A percentile compares a stretch with the other conserved stretches of the same genome.
Conservation (phyloP, 2,797 vertebrate genomes). For the Argya squamiceps region DNA sequence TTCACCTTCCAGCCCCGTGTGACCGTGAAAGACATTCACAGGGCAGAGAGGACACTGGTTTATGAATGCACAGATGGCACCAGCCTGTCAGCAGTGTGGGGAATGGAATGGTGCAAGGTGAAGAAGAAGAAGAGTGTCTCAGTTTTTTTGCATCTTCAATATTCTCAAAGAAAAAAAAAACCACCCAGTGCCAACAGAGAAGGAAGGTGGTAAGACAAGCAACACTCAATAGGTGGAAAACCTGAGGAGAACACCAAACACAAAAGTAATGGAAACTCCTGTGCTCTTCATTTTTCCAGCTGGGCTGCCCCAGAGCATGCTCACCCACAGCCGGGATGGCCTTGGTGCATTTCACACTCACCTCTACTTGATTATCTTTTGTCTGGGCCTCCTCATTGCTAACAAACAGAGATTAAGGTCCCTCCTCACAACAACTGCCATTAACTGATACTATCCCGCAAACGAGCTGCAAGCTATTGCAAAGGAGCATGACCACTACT, state of each 20-base stretch:
- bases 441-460: background rate
- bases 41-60: background rate
- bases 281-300: background rate
- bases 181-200: background rate
- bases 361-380: background rate
- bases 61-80: background rate
- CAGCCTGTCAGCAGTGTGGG: background rate
- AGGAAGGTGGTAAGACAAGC: background rate
- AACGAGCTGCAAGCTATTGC: background rate
- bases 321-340: background rate
- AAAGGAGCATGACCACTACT: fast-evolving
- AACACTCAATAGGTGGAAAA: background rate
- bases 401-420: background rate
- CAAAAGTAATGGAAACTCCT: background rate
- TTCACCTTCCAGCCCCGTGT: background rate
- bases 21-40: background rate
- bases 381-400: background rate
- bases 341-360: background rate
- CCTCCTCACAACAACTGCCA: background rate
- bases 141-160: background rate
- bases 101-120: background rate
- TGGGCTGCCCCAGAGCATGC: background rate
- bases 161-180: background rate
- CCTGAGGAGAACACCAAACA: background rate
- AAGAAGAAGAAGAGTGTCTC: background rate